A percentile compares a stretch with the other conserved stretches of the same genome.
Conservation (phyloP, 2,797 vertebrate species). For the Cyprinella venusta region DNA sequence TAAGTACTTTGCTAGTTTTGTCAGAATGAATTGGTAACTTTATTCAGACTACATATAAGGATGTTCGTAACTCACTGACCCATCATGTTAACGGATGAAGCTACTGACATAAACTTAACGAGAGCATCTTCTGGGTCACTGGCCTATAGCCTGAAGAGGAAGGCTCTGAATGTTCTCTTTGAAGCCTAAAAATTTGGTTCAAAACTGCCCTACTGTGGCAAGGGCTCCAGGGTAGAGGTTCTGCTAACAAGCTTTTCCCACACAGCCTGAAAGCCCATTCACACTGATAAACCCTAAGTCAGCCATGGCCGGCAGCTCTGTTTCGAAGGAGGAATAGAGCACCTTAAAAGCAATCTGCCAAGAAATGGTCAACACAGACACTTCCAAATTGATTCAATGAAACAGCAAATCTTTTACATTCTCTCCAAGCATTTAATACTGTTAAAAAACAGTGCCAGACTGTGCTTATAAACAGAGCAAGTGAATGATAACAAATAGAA, state of each 20-base stretch:
- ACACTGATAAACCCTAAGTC: conserved; percentile 53
- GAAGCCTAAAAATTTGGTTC: conserved; percentile 54
- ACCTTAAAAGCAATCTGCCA: conserved; percentile 49
- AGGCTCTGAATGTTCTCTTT: conserved; percentile 55
- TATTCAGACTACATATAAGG: conserved; percentile 5
- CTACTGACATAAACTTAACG: conserved; percentile 50
- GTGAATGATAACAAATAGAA: neutral
- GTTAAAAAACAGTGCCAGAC: neutral
- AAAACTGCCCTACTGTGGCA: conserved; percentile 38
- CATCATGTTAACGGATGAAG: conserved; percentile 49
- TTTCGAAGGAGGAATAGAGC: conserved; percentile 47
- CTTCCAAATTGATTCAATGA: conserved; percentile 28
- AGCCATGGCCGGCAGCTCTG: conserved; percentile 38
- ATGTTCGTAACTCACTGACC: conserved; percentile 40
- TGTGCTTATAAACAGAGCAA: neutral
- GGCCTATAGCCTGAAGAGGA: conserved; percentile 41
- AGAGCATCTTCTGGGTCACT: conserved; percentile 49
- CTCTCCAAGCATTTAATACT: neutral
- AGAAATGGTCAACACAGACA: conserved; percentile 46
- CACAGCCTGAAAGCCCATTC: conserved; percentile 44
- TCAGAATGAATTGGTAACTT: neutral
- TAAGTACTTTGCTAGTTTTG: neutral
- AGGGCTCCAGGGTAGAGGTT: conserved; percentile 52
- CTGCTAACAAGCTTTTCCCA: conserved; percentile 59
- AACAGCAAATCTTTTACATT: conserved; percentile 8